phyloP scores from a whole-genome alignment of 2,888 invertebrate genomes.

The Dynastes maya region DNA sequence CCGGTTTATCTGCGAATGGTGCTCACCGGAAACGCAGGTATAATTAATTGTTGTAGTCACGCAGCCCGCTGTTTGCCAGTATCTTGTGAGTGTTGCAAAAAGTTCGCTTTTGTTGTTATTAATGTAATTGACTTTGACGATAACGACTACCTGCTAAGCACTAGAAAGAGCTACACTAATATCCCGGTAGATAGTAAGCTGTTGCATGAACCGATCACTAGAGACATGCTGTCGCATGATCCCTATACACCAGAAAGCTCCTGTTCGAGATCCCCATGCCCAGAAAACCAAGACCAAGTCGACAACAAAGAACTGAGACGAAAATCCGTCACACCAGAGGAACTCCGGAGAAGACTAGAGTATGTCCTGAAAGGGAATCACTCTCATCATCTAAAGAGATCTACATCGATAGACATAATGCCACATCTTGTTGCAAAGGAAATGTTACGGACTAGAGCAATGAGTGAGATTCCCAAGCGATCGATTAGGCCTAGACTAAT shows the following conservation, averaged over 20 bases:
- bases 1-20: constrained; percentile 85
- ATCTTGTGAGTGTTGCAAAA: constrained; percentile 70
- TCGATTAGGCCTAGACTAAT: constrained; percentile 57
- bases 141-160: constrained; percentile 62
- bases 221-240: constrained; percentile 73
- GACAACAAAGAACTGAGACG: constrained; percentile 64
- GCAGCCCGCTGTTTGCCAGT: constrained; percentile 71
- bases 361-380: constrained; percentile 65
- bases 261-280: constrained; percentile 82
- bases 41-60: constrained; percentile 75
- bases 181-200: constrained; percentile 68
- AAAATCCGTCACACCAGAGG: constrained; percentile 75
- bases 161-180: constrained; percentile 63
- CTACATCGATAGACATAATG: constrained; percentile 59
- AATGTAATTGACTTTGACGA: constrained; percentile 69
- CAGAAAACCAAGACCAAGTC: constrained; percentile 69
- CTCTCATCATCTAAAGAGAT: constrained; percentile 52
- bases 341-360: constrained; percentile 77
- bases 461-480: constrained; percentile 64
- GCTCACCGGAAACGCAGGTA: constrained; percentile 85
- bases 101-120: constrained; percentile 69
- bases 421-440: constrained; percentile 51
- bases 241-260: constrained; percentile 89
- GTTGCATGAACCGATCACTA: constrained; percentile 73
- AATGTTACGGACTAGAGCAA: constrained; percentile 59